Percentiles rank a stretch among this genome's conserved stretches.
These are phyloP conservation scores for Drosophila putrida DNA, from an alignment of 2,888 invertebrate species.

Conservation along the genomic window DNA sequence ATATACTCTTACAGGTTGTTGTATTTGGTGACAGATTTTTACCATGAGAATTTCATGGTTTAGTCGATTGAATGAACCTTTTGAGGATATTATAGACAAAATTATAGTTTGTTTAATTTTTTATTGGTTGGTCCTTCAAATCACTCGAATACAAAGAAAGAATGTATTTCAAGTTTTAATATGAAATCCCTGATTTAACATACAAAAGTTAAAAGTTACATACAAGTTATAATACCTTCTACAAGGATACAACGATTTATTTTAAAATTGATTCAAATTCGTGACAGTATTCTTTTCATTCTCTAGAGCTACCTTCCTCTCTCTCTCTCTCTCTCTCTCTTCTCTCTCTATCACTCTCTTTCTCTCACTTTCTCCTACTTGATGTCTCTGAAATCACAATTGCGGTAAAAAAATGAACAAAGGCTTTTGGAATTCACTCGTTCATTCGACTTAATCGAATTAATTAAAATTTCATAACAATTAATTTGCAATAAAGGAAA, in stretches of 20 bases:
- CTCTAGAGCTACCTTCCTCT: background rate
- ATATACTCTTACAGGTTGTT: background rate
- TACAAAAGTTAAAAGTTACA: background rate
- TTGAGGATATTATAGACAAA: too few relatives aligned
- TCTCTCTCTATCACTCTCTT: background rate
- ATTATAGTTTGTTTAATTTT: too few relatives aligned
- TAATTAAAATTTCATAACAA: constrained; percentile 67
- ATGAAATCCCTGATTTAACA: background rate
- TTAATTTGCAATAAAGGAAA: constrained; percentile 39
- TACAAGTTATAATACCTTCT: background rate
- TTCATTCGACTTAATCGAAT: constrained; percentile 64
- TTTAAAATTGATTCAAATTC: background rate
- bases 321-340: background rate
- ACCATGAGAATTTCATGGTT: too few relatives aligned
- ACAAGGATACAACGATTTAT: background rate
- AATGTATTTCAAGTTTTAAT: too few relatives aligned
- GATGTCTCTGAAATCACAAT: constrained; percentile 9
- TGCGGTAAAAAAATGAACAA: background rate
- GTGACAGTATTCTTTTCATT: background rate
- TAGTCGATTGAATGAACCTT: too few relatives aligned
- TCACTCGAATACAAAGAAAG: too few relatives aligned
- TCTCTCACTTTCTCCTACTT: background rate
- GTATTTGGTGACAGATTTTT: too few relatives aligned
- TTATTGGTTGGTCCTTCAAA: too few relatives aligned
- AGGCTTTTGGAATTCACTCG: background rate